These are phyloP conservation scores for Hippocampus barbouri DNA, from an alignment of 2,113 vertebrate genomes.

Conservation along the genomic window DNA sequence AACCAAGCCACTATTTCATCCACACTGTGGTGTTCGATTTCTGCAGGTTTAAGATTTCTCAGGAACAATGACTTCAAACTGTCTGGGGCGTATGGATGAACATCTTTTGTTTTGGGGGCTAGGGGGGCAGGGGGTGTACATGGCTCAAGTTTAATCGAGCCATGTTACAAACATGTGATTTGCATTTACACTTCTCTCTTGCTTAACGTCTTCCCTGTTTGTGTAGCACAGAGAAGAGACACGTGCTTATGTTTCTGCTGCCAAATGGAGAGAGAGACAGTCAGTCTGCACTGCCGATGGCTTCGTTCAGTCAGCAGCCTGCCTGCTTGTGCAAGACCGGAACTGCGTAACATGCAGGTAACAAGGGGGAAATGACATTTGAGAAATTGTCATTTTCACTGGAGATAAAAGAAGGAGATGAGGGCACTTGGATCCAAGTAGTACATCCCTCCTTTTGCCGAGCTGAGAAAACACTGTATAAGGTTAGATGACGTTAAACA, in stretches of 20 bases:
- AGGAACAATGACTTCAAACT: slow-evolving; percentile 27
- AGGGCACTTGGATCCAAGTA: slow-evolving; percentile 58
- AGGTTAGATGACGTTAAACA: slow-evolving; percentile 56
- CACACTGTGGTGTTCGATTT: slow-evolving; percentile 31
- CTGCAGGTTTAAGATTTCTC: slow-evolving; percentile 46
- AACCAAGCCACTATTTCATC: slow-evolving; percentile 37
- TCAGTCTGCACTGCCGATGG: slow-evolving; percentile 40
- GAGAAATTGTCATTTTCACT: slow-evolving; percentile 58
- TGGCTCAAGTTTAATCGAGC: slow-evolving; percentile 13
- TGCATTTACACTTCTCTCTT: slow-evolving; percentile 12
- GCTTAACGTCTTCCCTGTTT: slow-evolving; percentile 21
- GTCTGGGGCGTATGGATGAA: slow-evolving; percentile 11
- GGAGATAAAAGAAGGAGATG: slow-evolving; percentile 39
- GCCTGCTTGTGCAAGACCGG: slow-evolving; percentile 14
- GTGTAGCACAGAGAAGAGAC: background rate
- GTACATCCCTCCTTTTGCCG: slow-evolving; percentile 38
- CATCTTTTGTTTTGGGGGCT: background rate
- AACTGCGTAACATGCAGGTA: slow-evolving; percentile 18
- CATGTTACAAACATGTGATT: slow-evolving; percentile 5
- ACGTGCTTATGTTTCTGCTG: slow-evolving; percentile 45
- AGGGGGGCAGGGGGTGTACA: background rate
- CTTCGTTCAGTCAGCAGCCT: slow-evolving; percentile 30
- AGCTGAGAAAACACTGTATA: slow-evolving; percentile 36
- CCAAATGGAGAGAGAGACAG: slow-evolving; percentile 32
- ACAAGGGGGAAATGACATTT: background rate